These are phyloP conservation scores for Calameuta filiformis DNA, from an alignment of 2,888 invertebrate species.

Conservation along the genomic window DNA sequence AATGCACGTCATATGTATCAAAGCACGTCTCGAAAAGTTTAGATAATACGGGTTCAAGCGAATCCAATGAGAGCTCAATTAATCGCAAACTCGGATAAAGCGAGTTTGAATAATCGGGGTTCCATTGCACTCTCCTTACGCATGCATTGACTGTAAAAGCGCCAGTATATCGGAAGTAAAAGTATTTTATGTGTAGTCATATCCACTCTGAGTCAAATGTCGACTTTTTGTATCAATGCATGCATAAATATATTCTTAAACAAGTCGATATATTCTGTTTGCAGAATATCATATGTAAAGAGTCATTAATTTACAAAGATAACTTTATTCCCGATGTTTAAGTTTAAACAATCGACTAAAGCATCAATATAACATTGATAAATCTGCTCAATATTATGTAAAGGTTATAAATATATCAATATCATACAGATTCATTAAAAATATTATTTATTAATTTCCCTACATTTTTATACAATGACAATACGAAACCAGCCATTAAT, in stretches of 20 bases:
- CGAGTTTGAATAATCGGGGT: no score
- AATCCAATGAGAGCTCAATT: no score
- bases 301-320: background rate
- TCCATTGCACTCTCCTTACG: no score
- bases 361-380: background rate
- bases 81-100: no score
- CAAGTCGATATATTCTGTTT: background rate
- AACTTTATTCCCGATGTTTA: background rate
- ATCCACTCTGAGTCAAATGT: no score
- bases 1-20: no score
- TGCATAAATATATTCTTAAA: background rate
- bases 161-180: no score
- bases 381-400: background rate
- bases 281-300: background rate
- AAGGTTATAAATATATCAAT: background rate
- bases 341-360: background rate
- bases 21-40: no score
- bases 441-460: background rate
- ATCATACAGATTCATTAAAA: background rate
- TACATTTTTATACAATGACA: background rate
- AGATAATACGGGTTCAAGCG: no score
- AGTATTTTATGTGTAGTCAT: no score
- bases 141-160: no score
- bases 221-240: no score
- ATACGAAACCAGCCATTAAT: background rate